These are phyloP conservation scores for Hemibates koningsi DNA, from an alignment of 2,113 vertebrate genomes.

Conservation along the genomic window DNA sequence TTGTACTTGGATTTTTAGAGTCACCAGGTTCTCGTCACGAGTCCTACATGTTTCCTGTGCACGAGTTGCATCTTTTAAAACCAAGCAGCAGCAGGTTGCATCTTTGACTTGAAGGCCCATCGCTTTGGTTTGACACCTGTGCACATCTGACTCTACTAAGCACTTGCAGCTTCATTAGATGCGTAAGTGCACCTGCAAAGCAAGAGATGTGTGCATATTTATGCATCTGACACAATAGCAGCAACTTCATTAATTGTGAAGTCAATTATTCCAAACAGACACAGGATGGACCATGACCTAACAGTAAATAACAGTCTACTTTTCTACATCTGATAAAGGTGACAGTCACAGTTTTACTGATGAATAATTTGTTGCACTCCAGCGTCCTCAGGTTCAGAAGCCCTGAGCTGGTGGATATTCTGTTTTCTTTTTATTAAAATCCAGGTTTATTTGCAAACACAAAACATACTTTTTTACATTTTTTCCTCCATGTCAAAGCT, in stretches of 20 bases:
- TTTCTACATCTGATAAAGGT: not conserved
- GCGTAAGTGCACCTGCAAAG: fast-evolving
- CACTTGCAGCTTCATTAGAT: not conserved
- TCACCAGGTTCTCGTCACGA: not conserved
- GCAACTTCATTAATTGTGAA: not conserved
- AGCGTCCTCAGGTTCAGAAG: not conserved
- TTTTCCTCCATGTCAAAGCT: not conserved
- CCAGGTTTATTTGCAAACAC: not conserved
- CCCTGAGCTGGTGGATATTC: not conserved
- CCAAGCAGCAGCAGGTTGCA: not conserved
- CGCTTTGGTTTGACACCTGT: not conserved
- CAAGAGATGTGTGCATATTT: not conserved
- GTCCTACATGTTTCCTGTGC: not conserved
- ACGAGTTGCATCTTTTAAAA: not conserved
- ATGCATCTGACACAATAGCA: not conserved
- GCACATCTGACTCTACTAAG: not conserved
- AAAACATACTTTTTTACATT: not conserved
- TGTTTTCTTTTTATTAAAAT: not conserved
- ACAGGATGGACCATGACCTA: not conserved
- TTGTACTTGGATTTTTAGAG: not conserved
- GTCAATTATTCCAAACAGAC: not conserved
- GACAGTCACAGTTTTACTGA: not conserved
- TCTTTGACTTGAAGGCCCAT: not conserved
- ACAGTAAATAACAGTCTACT: not conserved
- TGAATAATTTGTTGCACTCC: not conserved